A percentile compares a stretch with the other conserved stretches of the same genome.
These are phyloP conservation scores for Apostichopus japonicus DNA, from an alignment of 35 echinoderm and acorn worm species.

Conservation along the genomic window DNA sequence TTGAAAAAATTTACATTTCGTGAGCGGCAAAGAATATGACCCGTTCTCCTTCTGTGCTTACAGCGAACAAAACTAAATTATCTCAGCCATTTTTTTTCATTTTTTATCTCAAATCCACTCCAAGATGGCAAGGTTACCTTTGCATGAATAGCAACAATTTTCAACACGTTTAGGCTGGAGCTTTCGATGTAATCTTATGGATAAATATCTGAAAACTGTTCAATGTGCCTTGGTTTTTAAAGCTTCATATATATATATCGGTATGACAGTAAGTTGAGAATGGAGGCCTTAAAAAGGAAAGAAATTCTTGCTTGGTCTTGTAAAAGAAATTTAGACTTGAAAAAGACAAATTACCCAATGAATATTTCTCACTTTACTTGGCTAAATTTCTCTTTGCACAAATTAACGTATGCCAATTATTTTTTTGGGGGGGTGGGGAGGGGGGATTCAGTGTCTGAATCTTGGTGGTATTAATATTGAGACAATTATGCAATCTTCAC, in stretches of 20 bases:
- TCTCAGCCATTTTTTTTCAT: not conserved
- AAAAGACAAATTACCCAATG: too few species aligned
- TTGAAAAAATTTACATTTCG: not conserved
- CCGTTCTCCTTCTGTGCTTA: not conserved
- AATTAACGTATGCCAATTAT: too few species aligned
- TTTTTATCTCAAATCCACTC: not conserved
- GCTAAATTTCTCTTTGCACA: too few species aligned
- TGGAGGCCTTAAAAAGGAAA: not conserved
- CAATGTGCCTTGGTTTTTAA: not conserved
- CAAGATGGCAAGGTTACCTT: not conserved
- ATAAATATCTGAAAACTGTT: not conserved
- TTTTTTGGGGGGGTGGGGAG: too few species aligned
- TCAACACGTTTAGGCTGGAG: slow-evolving; percentile 11
- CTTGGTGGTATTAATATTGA: too few species aligned
- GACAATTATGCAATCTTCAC: too few species aligned
- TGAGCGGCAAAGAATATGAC: not conserved
- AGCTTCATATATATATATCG: not conserved
- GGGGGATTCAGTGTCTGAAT: too few species aligned
- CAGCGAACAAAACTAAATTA: not conserved
- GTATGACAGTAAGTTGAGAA: not conserved
- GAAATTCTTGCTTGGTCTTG: not conserved
- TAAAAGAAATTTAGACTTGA: too few species aligned
- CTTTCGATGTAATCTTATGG: not conserved
- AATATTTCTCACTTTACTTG: too few species aligned
- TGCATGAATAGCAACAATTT: not conserved